Percentiles rank a stretch among this genome's conserved stretches.
Evolutionary conservation across 2,888 invertebrate genomes (phyloP).

Genomic region (Pemphredon lugubris): DNA sequence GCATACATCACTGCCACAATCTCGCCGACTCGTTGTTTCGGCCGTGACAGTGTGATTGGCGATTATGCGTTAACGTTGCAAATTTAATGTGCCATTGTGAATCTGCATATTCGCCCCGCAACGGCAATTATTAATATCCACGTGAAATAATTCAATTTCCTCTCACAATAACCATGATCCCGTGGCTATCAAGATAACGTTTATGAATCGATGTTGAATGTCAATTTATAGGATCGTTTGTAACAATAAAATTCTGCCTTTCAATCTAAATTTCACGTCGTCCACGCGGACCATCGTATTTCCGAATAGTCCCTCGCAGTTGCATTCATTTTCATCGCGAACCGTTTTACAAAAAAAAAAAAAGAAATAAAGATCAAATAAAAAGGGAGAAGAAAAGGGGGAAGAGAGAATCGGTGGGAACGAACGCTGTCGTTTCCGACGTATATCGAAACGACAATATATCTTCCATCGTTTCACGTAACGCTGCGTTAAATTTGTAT

Average conservation of each 20-base stretch:
- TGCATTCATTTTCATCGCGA: constrained; percentile 16
- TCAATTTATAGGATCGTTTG: constrained; percentile 5
- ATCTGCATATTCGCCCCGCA: background rate
- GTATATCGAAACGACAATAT: background rate
- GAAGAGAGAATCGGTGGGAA: background rate
- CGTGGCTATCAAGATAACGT: background rate
- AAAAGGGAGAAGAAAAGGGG: background rate
- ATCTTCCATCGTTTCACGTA: background rate
- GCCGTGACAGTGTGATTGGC: too few relatives aligned
- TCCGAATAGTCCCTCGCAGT: constrained; percentile 8
- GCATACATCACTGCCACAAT: too few relatives aligned
- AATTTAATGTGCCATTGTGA: too few relatives aligned
- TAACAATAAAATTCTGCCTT: constrained; percentile 3
- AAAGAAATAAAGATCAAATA: background rate
- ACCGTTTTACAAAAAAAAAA: background rate
- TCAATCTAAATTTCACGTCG: background rate
- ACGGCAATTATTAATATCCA: background rate
- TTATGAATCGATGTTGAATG: background rate
- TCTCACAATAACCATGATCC: background rate
- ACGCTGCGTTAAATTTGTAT: background rate
- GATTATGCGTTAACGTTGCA: too few relatives aligned
- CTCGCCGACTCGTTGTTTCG: too few relatives aligned
- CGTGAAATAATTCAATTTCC: background rate
- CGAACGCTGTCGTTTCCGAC: background rate
- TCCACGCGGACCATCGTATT: background rate